Evolutionary conservation across 2,888 invertebrate genomes (phyloP), one percentile per base, ranked within the genome.

Genomic region (Xylocampa areola): DNA sequence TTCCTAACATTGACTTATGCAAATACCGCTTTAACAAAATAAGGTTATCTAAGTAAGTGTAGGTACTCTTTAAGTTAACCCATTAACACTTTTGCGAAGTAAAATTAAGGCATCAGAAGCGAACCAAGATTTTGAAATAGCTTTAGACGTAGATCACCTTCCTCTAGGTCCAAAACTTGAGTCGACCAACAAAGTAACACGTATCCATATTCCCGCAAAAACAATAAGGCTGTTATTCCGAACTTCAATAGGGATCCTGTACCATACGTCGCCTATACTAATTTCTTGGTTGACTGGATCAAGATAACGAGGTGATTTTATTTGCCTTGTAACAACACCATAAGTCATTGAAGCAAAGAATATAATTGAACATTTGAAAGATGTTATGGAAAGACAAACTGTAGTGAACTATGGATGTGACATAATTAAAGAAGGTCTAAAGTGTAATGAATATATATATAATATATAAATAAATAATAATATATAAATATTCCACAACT

Each of bases 231-330:
- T 11, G 2, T 10, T 14, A 43, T 37, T 13, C 3, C 7, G 11
- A 54, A 51, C 25, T 53, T 43, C 47, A 48, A 51, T 44, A 54
- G 41, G 17, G 6, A 33, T 35, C 27, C 25, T n/a, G 5, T 14
- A 17, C 32, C 14, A 47, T 53, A 45, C 33, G 13, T 35, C 13
- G 29, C 41, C 29, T 35, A 13, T 19, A 43, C 23, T 29, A n/a
- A 53, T 63, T 54, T 57, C 10, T 52, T 47, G 71, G 48, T 35
- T 55, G 51, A 49, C 40, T 58, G 48, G 4, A 3, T 14, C 35
- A 37, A 58, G 58, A 61, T 64, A 71, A 71, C 53, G 45, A 71
- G 10, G 14, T 39, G 27, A 51, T 7, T 14, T 29, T 63, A 54
- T 55, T 47, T 44, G 37, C 43, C 44, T 64, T 36, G 35, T 21